These are phyloP conservation scores for Ptiloglossa arizonensis DNA, from an alignment of 1,140 invertebrate species.

Conservation along the genomic window DNA sequence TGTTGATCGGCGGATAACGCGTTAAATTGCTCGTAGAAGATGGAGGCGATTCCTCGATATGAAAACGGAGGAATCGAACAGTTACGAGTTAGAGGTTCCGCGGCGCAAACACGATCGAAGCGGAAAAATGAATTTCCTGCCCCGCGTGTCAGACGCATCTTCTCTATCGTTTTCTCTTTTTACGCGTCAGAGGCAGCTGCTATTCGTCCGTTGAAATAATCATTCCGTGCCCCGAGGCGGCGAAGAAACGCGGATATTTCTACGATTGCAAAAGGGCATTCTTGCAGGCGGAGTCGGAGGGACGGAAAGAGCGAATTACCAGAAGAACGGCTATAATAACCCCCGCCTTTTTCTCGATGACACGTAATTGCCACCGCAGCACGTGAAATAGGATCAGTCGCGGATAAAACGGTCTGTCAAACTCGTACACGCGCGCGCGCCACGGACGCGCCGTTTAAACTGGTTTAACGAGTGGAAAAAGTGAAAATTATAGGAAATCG, in stretches of 20 bases:
- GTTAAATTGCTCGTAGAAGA: no score
- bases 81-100: not conserved
- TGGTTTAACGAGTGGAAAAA: slow-evolving; percentile 26
- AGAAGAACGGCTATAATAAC: slow-evolving; percentile 51
- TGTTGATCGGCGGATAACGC: no score
- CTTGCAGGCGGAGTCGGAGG: slow-evolving; percentile 24
- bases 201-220: slow-evolving; percentile 58
- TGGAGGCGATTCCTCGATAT: no score
- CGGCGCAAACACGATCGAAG: not conserved
- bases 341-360: slow-evolving; percentile 33
- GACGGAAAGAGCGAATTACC: slow-evolving; percentile 58
- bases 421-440: slow-evolving; percentile 1
- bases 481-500: slow-evolving; percentile 41
- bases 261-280: slow-evolving; percentile 46
- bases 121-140: not conserved
- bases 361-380: slow-evolving; percentile 35
- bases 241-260: slow-evolving; percentile 38
- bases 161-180: not conserved
- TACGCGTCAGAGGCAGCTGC: not conserved
- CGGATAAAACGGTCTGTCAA: slow-evolving; percentile 41
- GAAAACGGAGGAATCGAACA: not conserved
- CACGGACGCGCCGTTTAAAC: not conserved
- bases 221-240: slow-evolving; percentile 49
- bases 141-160: not conserved
- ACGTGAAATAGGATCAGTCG: slow-evolving; percentile 30